phyloP scores from a whole-genome alignment of 2,888 invertebrate genomes.

The Aelia acuminata region DNA sequence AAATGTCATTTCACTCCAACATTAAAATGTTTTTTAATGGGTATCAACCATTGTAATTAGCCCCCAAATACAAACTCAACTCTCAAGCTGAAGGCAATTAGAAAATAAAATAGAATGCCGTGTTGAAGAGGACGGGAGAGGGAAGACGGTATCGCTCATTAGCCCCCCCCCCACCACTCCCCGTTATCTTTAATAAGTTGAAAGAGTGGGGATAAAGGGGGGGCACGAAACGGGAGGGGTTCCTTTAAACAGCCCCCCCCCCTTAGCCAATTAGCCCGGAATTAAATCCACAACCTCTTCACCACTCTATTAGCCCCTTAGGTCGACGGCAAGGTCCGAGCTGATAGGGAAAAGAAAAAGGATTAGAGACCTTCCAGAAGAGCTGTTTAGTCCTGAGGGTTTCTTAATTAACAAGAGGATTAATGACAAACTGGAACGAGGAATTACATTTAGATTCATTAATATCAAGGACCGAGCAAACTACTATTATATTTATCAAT shows the following conservation, averaged over 20 bases:
- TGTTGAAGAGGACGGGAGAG: not conserved
- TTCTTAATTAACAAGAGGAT: not conserved
- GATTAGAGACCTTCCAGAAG: not conserved
- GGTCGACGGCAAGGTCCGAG: not conserved
- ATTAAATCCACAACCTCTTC: slow-evolving; percentile 7
- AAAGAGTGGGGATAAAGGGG: not conserved
- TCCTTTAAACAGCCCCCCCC: not conserved
- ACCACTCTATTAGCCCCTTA: not conserved
- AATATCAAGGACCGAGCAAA: too few relatives aligned
- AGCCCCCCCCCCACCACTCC: not conserved
- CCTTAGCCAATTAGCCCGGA: not conserved
- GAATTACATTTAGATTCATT: too few relatives aligned
- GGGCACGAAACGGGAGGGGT: not conserved
- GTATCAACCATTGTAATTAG: not conserved
- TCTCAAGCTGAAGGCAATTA: not conserved
- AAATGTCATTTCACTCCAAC: not conserved
- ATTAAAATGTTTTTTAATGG: not conserved
- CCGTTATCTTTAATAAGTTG: slow-evolving; percentile 41
- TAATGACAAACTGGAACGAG: not conserved
- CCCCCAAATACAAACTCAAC: not conserved
- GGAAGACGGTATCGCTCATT: slow-evolving; percentile 11
- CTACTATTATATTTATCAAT: too few relatives aligned
- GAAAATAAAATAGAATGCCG: not conserved
- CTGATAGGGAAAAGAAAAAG: not conserved
- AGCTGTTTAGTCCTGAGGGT: not conserved